Percentiles rank a stretch among this genome's conserved stretches.
These are phyloP conservation scores for Diarsia mendica DNA, from an alignment of 2,888 invertebrate genomes.

Conservation along the genomic window DNA sequence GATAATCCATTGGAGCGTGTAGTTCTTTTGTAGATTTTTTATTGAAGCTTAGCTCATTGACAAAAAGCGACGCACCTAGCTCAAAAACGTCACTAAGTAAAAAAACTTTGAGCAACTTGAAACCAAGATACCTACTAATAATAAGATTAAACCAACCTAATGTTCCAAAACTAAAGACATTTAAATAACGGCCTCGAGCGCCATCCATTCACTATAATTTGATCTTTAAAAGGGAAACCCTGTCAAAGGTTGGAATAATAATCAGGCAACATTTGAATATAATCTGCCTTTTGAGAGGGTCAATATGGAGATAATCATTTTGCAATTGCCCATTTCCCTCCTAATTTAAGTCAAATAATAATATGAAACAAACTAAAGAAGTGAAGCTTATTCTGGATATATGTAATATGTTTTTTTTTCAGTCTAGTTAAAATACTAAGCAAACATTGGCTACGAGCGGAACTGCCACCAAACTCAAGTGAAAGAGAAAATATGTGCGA, in stretches of 20 bases:
- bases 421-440: background rate
- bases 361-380: background rate
- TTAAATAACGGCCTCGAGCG: conserved; percentile 54
- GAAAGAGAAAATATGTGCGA: background rate
- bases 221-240: conserved; percentile 53
- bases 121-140: conserved; percentile 24
- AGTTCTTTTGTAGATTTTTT: conserved; percentile 29
- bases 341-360: background rate
- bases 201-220: conserved; percentile 61
- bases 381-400: background rate
- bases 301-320: conserved; percentile 22
- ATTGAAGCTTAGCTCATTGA: conserved; percentile 16
- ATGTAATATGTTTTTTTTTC: background rate
- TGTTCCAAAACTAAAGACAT: conserved; percentile 33
- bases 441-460: background rate
- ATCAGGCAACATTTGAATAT: conserved; percentile 39
- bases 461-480: background rate
- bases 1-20: conserved; percentile 38
- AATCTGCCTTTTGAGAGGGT: conserved; percentile 35
- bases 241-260: conserved; percentile 59
- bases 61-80: conserved; percentile 32
- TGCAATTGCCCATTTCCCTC: conserved; percentile 15
- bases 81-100: conserved; percentile 17
- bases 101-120: conserved; percentile 7
- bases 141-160: conserved; percentile 28